Conservation (phyloP, 2,888 invertebrate species). For the Acheta domesticus region DNA sequence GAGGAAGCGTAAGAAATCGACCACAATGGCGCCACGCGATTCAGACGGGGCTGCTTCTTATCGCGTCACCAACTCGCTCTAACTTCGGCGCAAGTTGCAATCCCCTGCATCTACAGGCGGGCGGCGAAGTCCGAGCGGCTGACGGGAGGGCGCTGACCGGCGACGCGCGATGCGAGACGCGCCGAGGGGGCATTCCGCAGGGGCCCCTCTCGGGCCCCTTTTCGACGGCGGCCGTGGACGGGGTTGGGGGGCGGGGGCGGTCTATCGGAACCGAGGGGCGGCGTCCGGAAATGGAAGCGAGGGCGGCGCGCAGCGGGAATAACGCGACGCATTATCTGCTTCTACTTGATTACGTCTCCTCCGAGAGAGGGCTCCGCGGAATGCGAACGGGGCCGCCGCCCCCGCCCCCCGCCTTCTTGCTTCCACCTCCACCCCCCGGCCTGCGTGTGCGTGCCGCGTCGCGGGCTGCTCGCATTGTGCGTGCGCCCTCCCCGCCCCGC, state of each 20-base stretch:
- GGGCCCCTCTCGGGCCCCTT: neutral
- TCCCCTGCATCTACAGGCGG: neutral
- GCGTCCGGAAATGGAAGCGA: neutral
- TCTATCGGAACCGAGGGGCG: constrained; percentile 21
- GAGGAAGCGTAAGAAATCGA: no score
- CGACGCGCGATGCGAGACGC: neutral
- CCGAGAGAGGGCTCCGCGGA: neutral
- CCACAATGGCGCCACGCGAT: no score
- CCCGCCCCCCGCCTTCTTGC: neutral
- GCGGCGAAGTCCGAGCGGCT: neutral
- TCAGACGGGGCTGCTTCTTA: no score
- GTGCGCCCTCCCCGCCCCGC: neutral
- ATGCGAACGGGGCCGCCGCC: neutral
- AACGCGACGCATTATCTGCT: constrained; percentile 18
- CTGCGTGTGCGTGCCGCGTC: neutral
- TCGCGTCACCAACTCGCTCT: neutral
- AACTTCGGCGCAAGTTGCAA: neutral
- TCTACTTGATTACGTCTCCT: constrained; percentile 18
- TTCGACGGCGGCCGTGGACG: neutral
- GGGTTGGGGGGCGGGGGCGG: constrained; percentile 18
- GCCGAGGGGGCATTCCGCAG: neutral
- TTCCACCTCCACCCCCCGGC: neutral
- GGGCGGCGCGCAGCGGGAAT: constrained; percentile 18
- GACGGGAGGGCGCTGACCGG: neutral
- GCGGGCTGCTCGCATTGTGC: neutral